Conservation (phyloP, 2,797 vertebrate genomes). For the Pantherophis alleghaniensis region DNA sequence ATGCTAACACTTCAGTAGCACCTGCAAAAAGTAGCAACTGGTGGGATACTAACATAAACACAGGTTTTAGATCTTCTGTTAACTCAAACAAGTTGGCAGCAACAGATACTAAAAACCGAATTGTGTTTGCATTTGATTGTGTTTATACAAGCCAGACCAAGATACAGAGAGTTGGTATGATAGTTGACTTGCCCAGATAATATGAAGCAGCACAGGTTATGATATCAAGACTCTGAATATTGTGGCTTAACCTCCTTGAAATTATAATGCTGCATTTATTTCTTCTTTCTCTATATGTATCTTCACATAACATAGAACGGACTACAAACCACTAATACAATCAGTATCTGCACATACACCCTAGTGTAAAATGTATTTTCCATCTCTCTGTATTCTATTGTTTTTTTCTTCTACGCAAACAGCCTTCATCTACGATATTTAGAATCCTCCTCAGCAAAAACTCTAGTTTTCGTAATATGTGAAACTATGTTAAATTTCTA, state of each 20-base stretch:
- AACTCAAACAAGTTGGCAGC: background rate
- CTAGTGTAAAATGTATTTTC: background rate
- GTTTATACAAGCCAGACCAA: background rate
- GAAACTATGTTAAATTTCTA: background rate
- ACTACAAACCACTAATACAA: background rate
- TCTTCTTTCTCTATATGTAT: background rate
- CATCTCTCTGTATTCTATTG: background rate
- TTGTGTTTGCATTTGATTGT: background rate
- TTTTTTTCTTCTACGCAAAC: background rate
- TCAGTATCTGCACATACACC: background rate
- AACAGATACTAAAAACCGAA: background rate
- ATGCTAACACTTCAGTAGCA: background rate
- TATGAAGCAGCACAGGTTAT: background rate
- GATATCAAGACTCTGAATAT: background rate
- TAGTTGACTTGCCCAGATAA: background rate
- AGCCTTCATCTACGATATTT: background rate
- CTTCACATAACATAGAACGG: background rate
- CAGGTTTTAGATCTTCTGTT: background rate
- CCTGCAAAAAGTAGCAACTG: background rate
- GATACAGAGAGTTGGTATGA: background rate
- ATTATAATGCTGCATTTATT: background rate
- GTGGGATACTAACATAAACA: background rate
- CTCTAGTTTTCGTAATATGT: background rate
- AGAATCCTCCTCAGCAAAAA: too few species aligned
- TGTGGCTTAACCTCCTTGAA: background rate